Base-by-base conservation (phyloP, 2,797 vertebrate genomes). In the Phrynocephalus guinanensis region DNA sequence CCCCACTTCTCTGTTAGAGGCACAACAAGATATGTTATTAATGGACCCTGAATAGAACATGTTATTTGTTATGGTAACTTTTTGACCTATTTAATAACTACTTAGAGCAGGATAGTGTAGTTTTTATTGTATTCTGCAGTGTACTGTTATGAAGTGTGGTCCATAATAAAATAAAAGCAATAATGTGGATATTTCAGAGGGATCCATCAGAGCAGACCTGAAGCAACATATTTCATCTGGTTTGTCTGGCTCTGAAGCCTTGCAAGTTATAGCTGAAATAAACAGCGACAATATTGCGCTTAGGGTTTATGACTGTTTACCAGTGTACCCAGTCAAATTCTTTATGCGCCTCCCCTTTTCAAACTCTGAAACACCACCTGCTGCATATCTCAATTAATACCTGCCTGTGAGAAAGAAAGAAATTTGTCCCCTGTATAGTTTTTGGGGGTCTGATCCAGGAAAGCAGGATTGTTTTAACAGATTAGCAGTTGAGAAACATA, bases 101-200 rank as follows among this genome's bases (percentile, higher is more conserved):
- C 95, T 94, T 96, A 94, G 95, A 90, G 92, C 94, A 91, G 90
- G 91, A 93, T 90, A 90, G 93, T 94, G 85, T 90, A 92, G 92
- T 90, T 95, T 96, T 97, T 96, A 96, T 96, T 95, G 95, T 96
- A 93, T 95, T 96, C 95, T 91, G 93, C 91, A 93, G 96, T 94
- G 90, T 93, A 92, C 94, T 82, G 94, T 94, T 96, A 97, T 98
- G 97, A 98, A 97, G 97, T 97, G 97, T 96, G 96, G 97, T 96
- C 96, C 97, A 97, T 97, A 98, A 98, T 98, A 98, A 98, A 98
- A 98, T 97, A 97, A 96, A 98, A 97, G 97, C 98, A 98, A 98
- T 98, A 98, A 98, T 97, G 96, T 95, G 97, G 96, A 96, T 97
- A 97, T 97, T 98, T 98, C 97, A 97, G 96, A 97, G 97, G 98